Conservation (phyloP, 2,888 invertebrate species). For the Diplolepis rosae region DNA sequence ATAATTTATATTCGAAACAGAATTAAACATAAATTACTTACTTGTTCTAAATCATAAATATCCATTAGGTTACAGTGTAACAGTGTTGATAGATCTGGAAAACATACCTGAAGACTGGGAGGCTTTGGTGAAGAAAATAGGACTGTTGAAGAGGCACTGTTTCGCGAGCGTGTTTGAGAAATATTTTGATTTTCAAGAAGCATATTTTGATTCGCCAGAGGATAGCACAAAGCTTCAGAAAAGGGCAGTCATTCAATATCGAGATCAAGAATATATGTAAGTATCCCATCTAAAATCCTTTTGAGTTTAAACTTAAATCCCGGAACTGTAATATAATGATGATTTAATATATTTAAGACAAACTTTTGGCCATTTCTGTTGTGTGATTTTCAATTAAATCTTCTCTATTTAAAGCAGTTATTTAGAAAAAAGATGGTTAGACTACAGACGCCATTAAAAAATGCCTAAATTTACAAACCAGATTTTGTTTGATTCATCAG, state of each 20-base stretch:
- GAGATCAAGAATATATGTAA: slow-evolving; percentile 99
- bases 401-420: too few relatives aligned
- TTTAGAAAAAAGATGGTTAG: too few relatives aligned
- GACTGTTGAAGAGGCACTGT: slow-evolving; percentile 96
- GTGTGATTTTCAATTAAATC: too few relatives aligned
- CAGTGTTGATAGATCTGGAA: slow-evolving; percentile 93
- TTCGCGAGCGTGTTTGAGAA: slow-evolving; percentile 99
- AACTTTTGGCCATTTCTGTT: too few relatives aligned
- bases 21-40: background rate
- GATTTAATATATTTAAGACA: too few relatives aligned
- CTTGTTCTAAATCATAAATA: slow-evolving; percentile 16
- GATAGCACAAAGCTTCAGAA: slow-evolving; percentile 89
- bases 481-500: too few relatives aligned
- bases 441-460: too few relatives aligned
- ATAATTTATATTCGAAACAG: too few relatives aligned
- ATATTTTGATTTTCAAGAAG: slow-evolving; percentile 98
- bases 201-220: slow-evolving; percentile 97
- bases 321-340: too few relatives aligned
- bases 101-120: slow-evolving; percentile 94
- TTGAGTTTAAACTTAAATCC: too few relatives aligned
- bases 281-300: too few relatives aligned
- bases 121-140: slow-evolving; percentile 91
- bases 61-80: slow-evolving; percentile 94
- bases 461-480: too few relatives aligned
- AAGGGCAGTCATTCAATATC: slow-evolving; percentile 97